These are phyloP conservation scores for Chesias legatella DNA, from an alignment of 2,888 invertebrate species.

Conservation along the genomic window DNA sequence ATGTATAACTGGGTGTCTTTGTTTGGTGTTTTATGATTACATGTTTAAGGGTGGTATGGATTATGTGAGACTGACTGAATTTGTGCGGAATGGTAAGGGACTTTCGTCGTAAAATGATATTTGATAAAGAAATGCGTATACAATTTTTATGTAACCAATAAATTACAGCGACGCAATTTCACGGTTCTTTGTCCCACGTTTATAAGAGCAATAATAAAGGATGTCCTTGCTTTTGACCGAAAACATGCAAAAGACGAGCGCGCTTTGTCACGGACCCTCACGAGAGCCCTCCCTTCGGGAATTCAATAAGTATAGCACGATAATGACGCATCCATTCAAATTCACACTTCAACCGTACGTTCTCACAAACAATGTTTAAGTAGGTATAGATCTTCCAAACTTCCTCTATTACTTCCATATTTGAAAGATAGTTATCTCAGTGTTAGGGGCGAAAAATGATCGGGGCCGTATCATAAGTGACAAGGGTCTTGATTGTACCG, in stretches of 20 bases:
- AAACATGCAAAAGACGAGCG: conserved; percentile 42
- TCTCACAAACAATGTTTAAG: conserved; percentile 8
- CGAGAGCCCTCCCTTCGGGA: conserved; percentile 35
- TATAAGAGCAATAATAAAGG: conserved; percentile 31
- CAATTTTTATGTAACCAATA: not conserved
- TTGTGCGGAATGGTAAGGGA: conserved; percentile 7
- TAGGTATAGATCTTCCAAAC: conserved; percentile 7
- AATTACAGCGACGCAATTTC: conserved; percentile 16
- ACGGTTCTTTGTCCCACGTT: conserved; percentile 21
- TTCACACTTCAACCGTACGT: conserved; percentile 15
- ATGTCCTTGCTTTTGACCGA: conserved; percentile 60
- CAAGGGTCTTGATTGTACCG: conserved; percentile 60
- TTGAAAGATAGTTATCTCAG: conserved; percentile 13
- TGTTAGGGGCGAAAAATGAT: conserved; percentile 21
- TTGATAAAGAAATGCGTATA: too few species aligned
- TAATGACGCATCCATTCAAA: conserved; percentile 42
- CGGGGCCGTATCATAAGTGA: conserved; percentile 52
- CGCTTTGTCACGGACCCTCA: conserved; percentile 58
- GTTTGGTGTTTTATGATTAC: too few species aligned
- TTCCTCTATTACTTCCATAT: conserved; percentile 11
- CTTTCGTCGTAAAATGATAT: not conserved
- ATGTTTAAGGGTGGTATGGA: not conserved
- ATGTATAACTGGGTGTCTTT: too few species aligned
- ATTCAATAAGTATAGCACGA: conserved; percentile 39
- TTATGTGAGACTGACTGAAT: not conserved